Evolutionary conservation across 2,113 vertebrate genomes (phyloP).

Genomic region (Myotis brandtii): DNA sequence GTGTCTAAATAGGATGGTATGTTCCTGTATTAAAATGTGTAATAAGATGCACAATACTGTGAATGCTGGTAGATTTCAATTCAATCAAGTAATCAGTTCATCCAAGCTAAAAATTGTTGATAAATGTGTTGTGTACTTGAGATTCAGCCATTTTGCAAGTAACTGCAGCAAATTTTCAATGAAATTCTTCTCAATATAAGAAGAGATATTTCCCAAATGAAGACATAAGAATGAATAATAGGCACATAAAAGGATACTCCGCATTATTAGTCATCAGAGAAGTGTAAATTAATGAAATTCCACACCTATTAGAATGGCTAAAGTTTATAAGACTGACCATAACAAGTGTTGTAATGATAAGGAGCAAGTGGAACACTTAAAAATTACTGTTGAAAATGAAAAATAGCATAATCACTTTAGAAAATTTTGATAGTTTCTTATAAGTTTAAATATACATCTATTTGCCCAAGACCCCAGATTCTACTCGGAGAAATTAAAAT

Average conservation of each 20-base stretch:
- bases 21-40: constrained; percentile 20
- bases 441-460: background rate
- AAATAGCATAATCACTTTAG: background rate
- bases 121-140: constrained; percentile 33
- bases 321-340: background rate
- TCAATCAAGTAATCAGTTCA: constrained; percentile 57
- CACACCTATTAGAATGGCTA: background rate
- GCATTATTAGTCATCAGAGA: background rate
- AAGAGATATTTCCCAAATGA: constrained; percentile 30
- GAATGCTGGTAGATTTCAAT: constrained; percentile 50
- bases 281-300: constrained; percentile 14
- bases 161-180: constrained; percentile 38
- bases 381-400: background rate
- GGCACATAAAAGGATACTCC: background rate
- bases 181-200: constrained; percentile 46
- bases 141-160: constrained; percentile 53
- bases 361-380: background rate
- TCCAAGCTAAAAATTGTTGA: constrained; percentile 57
- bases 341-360: background rate
- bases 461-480: background rate
- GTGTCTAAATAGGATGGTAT: background rate
- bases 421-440: background rate
- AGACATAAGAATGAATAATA: constrained; percentile 2
- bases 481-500: constrained; percentile 33
- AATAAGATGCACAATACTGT: constrained; percentile 17